Base-by-base conservation (phyloP, 2,888 invertebrate genomes). In the Marasmarcha lunaedactyla region DNA sequence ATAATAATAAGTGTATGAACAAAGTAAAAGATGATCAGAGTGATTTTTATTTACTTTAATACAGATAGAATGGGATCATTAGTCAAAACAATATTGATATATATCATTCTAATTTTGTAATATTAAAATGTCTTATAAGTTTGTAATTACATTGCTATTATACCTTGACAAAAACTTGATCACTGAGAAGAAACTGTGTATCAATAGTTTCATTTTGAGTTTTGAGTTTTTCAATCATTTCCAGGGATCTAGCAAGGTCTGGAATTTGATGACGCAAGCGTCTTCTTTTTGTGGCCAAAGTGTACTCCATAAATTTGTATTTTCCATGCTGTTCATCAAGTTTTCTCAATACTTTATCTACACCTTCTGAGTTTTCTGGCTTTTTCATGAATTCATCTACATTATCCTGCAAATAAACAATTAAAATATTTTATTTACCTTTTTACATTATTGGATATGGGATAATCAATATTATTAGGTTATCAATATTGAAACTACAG, bases 231-330 rank as follows among this genome's bases (percentile, higher is more conserved):
- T 92, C 90, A 46, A 98, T 92, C 90, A 97, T 95, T 63, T 94
- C 92, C 51, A 98, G 68, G 0, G 97, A 95, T 47, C 94, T 88
- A 54, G 93, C 91, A 50, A 98, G 85, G 66, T 98, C 98, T n/a
- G 97, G 97, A 50, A 98, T 93, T 83, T 98, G 97, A 42, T 89
- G 89, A 56, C 93, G 91, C 42, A 98, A 83, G 70, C 95, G 89
- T 57, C 91, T 89, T 50, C 94, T 90, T 55, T 96, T 95, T 10
- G 94, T 91, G 39, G 90, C 86, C 48, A 98, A 86, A 70, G 95
- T 97, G 55, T 90, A 90, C 76, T 98, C 98, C 95, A 98, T 96
- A 66, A 95, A 95, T 79, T 97, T 97, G 71, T 98, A 98, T 85
- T 98, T 97, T 44, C 92, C 91, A 79, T 97, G 95, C 63, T 93